Base-by-base conservation (phyloP, 2,797 vertebrate species). In the Cossypha polioptera region DNA sequence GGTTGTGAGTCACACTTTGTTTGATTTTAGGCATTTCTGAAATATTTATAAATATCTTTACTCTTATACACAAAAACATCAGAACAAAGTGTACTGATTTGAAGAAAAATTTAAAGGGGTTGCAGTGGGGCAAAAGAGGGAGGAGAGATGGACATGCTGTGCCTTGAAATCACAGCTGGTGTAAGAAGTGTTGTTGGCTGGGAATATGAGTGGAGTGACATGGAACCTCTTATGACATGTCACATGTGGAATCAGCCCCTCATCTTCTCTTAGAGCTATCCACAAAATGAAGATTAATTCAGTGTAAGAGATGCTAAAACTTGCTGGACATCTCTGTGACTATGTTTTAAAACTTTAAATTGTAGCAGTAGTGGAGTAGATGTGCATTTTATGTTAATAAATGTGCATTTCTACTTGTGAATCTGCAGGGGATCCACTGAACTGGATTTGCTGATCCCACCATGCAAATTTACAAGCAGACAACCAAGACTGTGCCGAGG, bases 211-310 rank as follows among this genome's bases (percentile, higher is more conserved):
- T 75, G 29, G 38, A 45, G 16, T 51, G 5, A 1, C 24, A 7
- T 10, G 11, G n/a, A 65, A 47, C 50, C 25, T 65, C 1, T 1
- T 18, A 1, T 77, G 65, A 10, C 10, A 7, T 17, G 10, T 21
- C n/a, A 15, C 11, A 1, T 8, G 43, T 36, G 43, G 17, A 53
- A 42, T 71, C 76, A 62, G 22, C 31, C 18, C 18, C 51, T n/a
- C 0, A 0, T 21, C 20, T 20, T 57, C 19, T 26, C 8, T 42
- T 54, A 31, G 33, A 21, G 4, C 16, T 68, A 43, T 33, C 40
- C 29, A 8, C 16, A 42, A 48, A 61, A 25, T 45, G 42, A 53
- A n/a, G 25, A 2, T 38, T 74, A 25, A 50, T 58, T 47, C 50
- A 54, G 6, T 48, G 43, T 53, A 77, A 40, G 36, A 35, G 45